phyloP scores from a whole-genome alignment of 2,888 invertebrate species.

The Lypha dubia region DNA sequence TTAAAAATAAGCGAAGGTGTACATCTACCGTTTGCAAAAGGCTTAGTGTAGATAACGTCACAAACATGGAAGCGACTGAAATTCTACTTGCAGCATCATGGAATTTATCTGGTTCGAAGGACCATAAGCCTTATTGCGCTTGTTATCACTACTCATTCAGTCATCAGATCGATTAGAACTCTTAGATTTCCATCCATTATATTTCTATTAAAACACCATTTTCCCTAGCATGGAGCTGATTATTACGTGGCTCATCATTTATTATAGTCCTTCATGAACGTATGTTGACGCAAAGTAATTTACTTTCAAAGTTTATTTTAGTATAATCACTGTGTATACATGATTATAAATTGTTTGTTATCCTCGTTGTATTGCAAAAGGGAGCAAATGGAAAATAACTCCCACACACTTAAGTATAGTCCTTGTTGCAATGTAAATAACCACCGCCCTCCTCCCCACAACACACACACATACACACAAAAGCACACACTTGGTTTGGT shows the following conservation, averaged over 20 bases:
- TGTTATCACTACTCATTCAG: too few species aligned
- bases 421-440: slow-evolving; percentile 46
- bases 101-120: too few species aligned
- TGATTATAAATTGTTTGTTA: slow-evolving; percentile 71
- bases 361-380: slow-evolving; percentile 14
- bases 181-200: not conserved
- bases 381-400: slow-evolving; percentile 32
- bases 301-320: slow-evolving; percentile 69
- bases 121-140: too few species aligned
- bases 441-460: slow-evolving; percentile 15
- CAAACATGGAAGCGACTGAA: too few species aligned
- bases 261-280: slow-evolving; percentile 31
- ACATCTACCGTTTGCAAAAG: too few species aligned
- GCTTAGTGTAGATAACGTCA: too few species aligned
- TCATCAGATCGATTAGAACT: too few species aligned
- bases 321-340: slow-evolving; percentile 71
- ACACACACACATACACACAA: not conserved
- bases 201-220: not conserved
- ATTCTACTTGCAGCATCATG: too few species aligned
- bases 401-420: slow-evolving; percentile 62
- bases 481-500: slow-evolving; percentile 29
- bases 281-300: slow-evolving; percentile 69
- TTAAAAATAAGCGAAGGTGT: too few species aligned
- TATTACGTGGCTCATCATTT: slow-evolving; percentile 52
- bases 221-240: slow-evolving; percentile 29